phyloP scores from a whole-genome alignment of 2,888 invertebrate genomes.

The Clepsis dumicolana region DNA sequence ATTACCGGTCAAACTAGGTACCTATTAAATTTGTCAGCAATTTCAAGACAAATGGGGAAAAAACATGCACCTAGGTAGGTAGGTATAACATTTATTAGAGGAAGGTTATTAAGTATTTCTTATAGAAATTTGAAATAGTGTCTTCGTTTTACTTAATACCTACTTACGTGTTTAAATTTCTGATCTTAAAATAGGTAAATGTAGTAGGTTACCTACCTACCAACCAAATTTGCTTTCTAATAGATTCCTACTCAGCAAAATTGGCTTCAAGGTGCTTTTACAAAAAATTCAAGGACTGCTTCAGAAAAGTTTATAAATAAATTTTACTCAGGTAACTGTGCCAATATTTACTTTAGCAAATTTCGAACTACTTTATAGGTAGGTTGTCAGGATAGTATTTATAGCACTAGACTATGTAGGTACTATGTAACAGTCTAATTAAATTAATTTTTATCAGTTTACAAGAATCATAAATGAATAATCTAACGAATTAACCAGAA shows the following conservation, averaged over 20 bases:
- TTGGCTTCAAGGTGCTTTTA: background rate
- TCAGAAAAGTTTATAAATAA: slow-evolving; percentile 21
- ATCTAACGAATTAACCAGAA: background rate
- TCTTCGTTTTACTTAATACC: no score
- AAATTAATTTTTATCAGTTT: slow-evolving; percentile 10
- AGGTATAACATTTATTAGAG: no score
- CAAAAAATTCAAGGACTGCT: slow-evolving; percentile 9
- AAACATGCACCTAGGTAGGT: no score
- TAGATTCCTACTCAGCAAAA: background rate
- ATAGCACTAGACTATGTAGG: background rate
- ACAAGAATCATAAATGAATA: slow-evolving; percentile 2
- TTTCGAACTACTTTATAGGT: slow-evolving; percentile 2
- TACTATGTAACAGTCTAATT: background rate
- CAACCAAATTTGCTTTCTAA: background rate
- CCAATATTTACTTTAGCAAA: slow-evolving; percentile 5
- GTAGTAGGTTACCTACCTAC: background rate
- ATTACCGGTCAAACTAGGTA: no score
- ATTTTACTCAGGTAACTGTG: background rate
- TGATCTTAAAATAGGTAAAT: no score
- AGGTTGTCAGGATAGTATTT: background rate
- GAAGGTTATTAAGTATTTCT: no score
- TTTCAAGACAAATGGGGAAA: no score
- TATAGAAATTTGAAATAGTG: no score
- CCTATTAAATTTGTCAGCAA: no score
- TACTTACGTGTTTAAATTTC: no score